Evolutionary conservation across 2,888 invertebrate genomes (phyloP).

Genomic region (Papilio demoleus): DNA sequence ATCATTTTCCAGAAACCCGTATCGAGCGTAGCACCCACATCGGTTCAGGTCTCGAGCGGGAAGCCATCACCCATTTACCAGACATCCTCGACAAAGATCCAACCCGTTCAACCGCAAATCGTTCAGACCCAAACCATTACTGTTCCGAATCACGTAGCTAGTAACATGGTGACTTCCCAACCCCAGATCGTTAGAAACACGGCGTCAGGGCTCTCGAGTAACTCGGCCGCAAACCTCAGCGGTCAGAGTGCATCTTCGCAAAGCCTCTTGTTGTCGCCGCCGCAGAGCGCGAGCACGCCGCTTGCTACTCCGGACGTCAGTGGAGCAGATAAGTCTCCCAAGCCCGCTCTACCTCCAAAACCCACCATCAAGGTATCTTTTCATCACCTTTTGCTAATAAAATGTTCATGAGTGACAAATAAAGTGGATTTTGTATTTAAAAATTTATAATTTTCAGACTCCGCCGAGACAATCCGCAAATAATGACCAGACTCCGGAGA

Average conservation of each 20-base stretch:
- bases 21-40: slow-evolving; percentile 93
- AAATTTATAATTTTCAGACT: slow-evolving; percentile 63
- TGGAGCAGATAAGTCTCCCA: slow-evolving; percentile 82
- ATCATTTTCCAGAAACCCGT: slow-evolving; percentile 90
- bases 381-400: background rate
- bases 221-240: slow-evolving; percentile 74
- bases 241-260: slow-evolving; percentile 72
- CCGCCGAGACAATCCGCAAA: slow-evolving; percentile 81
- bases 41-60: slow-evolving; percentile 85
- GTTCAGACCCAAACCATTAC: slow-evolving; percentile 79
- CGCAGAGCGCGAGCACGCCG: slow-evolving; percentile 85
- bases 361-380: slow-evolving; percentile 86
- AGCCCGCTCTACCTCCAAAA: slow-evolving; percentile 93
- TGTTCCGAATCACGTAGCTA: slow-evolving; percentile 73
- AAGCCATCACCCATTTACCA: slow-evolving; percentile 91
- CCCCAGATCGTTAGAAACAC: slow-evolving; percentile 81
- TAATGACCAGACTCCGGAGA: slow-evolving; percentile 69
- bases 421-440: background rate
- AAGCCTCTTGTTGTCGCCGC: slow-evolving; percentile 82
- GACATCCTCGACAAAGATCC: slow-evolving; percentile 91
- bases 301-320: slow-evolving; percentile 81
- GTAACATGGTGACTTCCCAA: slow-evolving; percentile 77
- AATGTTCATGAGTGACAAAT: background rate
- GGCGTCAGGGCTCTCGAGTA: slow-evolving; percentile 76
- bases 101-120: slow-evolving; percentile 91